Evolutionary conservation across 23 tunicate genomes (phyloP), one percentile per base, ranked within the genome.

Genomic region (Ascidia mentula): DNA sequence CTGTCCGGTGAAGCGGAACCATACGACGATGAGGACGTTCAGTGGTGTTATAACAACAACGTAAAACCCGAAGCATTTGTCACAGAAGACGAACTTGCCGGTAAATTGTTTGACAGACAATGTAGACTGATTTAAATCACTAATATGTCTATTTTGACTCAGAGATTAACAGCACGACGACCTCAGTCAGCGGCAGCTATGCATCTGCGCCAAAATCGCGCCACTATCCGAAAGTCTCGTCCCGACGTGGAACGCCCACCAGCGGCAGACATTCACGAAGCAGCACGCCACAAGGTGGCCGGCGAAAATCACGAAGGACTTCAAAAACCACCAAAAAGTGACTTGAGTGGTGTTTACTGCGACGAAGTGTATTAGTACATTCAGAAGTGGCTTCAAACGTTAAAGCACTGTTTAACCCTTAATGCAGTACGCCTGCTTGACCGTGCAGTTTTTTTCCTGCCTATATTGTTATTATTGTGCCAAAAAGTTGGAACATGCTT

Each of bases 11-110:
- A 84, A 65, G 98, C 74, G 0, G 90, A 81, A 45, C 89, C 87
- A 32, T 76, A 69, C 53, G 98, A 93, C 40, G 98, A 93, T 45
- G 98, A 93, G 76, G 98, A 93, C 72, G 37, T 83, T 40, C 89
- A 93, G 6, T 93, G 98, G 98, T 93, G 98, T 77, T 42, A 34
- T 34, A 59, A 73, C 15, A 84, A 93, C 38, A 84, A 88, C 38
- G 45, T 88, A 4, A 40, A 45, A 33, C 98, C 98, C 0, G 94
- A 80, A 37, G 42, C 46, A 0, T 93, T 82, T 72, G 59, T 93
- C 46, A 82, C 98, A 0, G 86, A 81, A 0, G 89, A 84, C 30
- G 98, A 93, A 40, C 74, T 91, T 26, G 87, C 90, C 69, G 91
- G 91, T 87, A 45, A 6, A 79, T 26, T 53, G 24, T 26, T 53